Base-by-base conservation (phyloP, 2,888 invertebrate genomes). In the Lasioglossum zephyrum region DNA sequence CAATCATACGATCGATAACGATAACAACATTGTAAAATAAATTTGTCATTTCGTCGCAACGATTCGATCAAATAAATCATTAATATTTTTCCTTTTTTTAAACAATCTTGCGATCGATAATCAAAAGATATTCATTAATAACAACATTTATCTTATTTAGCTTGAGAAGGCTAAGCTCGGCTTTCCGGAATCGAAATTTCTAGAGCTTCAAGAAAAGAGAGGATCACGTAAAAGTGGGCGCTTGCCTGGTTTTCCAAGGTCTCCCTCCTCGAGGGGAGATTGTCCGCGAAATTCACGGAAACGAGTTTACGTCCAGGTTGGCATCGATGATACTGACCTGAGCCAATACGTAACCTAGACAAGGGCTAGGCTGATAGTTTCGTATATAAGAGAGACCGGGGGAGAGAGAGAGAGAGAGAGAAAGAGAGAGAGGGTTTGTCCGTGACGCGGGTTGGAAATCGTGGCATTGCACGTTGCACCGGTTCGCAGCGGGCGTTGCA, bases 401-500 rank as follows among this genome's bases (percentile, higher is more conserved):
- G 1, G 31, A 31, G 26, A 31, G 26, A 16, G 11, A 60, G 1
- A 11, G 26, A 4, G 60, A 31, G 13, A 31, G 36, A 36, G 36
- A 36, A 2, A 36, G 9, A 60, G 9, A 60, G 60, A 63, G 60
- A 63, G 85, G 53, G 53, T 9, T 53, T 53, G 82, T 26, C 78
- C 84, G 78, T 87, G 87, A 81, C 86, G 76, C 75, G 73, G 73
- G 39, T 69, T 82, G 88, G 73, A 78, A 73, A 78, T 79, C 80
- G 85, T 87, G 91, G 89, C 87, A 91, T 91, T 90, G 91, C 91
- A 91, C 89, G 82, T 89, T 87, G 89, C 90, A 77, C 66, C 78
- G 79, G 78, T 73, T 69, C 63, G 83, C 80, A 84, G 49, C 81
- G 87, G 85, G 81, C 87, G 85, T 83, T 83, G 85, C 90, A 79